Evolutionary conservation across 1,140 invertebrate species (phyloP).

Genomic region (Micrasema minimum): DNA sequence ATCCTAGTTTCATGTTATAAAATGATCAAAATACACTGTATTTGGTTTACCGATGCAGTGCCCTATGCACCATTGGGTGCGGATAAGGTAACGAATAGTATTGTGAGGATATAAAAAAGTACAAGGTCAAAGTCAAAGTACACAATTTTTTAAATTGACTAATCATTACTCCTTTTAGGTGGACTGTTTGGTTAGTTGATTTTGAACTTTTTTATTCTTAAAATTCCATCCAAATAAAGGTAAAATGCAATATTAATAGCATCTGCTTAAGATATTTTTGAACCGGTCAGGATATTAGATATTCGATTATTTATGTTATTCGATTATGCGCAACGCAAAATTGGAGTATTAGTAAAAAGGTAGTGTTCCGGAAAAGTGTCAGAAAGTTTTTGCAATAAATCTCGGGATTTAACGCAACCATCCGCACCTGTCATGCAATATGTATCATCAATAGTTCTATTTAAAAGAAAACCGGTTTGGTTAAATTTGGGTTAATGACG

Average conservation of each 20-base stretch:
- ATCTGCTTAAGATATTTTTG: background rate
- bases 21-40: no score
- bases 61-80: no score
- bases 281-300: no score
- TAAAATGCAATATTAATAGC: background rate
- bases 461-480: background rate
- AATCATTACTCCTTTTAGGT: background rate
- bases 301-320: background rate
- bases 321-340: background rate
- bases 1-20: no score
- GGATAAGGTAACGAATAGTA: no score
- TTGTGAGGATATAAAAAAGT: no score
- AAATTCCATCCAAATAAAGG: background rate
- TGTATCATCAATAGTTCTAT: no score
- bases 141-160: no score
- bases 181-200: background rate
- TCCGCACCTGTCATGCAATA: slow-evolving; percentile 13
- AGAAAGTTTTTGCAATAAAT: slow-evolving; percentile 17
- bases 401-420: slow-evolving; percentile 13
- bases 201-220: background rate
- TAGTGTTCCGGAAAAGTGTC: slow-evolving; percentile 23
- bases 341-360: slow-evolving; percentile 11
- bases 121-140: no score
- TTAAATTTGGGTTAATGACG: no score
- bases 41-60: no score